These are phyloP conservation scores for Propithecus perrieri DNA, from an alignment of 2,797 vertebrate genomes.

Conservation along the genomic window DNA sequence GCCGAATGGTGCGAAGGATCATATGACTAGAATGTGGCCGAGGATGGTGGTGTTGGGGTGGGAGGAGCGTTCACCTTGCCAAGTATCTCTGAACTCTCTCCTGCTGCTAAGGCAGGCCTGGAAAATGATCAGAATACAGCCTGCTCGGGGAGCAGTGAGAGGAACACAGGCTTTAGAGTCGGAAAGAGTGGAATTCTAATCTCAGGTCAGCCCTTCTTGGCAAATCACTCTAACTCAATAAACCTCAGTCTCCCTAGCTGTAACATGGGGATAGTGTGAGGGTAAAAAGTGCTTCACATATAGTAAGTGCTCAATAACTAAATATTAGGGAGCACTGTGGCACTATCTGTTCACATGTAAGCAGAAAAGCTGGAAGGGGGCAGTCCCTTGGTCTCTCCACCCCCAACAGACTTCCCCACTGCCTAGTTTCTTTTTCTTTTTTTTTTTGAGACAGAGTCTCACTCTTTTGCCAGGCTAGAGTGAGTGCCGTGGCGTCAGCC, in stretches of 20 bases:
- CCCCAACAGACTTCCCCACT: background rate
- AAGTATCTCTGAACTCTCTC: background rate
- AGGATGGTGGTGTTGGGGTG: background rate
- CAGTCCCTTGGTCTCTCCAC: background rate
- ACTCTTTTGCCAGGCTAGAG: too few species aligned
- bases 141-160: background rate
- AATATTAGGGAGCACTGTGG: background rate
- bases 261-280: background rate
- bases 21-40: background rate
- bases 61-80: background rate
- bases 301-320: background rate
- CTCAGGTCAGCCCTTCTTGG: background rate
- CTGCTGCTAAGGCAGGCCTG: background rate
- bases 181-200: background rate
- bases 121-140: background rate
- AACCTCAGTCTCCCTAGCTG: background rate
- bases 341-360: background rate
- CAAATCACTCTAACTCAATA: background rate
- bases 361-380: background rate
- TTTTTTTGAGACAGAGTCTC: too few species aligned
- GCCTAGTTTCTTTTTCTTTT: too few species aligned
- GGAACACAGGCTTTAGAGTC: background rate
- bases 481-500: too few species aligned
- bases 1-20: background rate
- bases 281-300: background rate